These are phyloP conservation scores for Acanthiza pusilla DNA, from an alignment of 2,797 vertebrate species.

Conservation along the genomic window DNA sequence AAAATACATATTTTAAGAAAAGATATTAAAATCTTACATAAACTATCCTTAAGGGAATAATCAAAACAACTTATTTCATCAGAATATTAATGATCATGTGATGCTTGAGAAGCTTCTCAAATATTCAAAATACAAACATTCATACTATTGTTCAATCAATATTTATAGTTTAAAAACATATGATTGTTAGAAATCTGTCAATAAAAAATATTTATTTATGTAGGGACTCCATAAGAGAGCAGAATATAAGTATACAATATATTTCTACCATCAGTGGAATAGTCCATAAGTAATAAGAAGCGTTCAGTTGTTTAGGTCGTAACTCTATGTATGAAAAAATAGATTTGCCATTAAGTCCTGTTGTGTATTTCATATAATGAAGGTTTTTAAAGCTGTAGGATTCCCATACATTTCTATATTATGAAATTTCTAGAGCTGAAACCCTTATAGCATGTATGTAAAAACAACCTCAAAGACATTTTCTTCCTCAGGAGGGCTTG, in stretches of 20 bases:
- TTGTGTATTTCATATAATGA: not conserved
- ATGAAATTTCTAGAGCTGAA: not conserved
- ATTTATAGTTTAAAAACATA: constrained; percentile 64
- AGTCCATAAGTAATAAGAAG: constrained; percentile 41
- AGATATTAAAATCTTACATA: not conserved
- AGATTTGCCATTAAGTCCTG: constrained; percentile 1
- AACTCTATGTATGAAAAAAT: constrained; percentile 25
- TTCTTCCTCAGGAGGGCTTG: not conserved
- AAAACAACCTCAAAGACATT: not conserved
- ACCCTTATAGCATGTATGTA: not conserved
- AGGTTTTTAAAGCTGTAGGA: not conserved
- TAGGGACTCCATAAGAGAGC: constrained; percentile 27
- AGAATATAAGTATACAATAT: constrained; percentile 41
- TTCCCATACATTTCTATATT: not conserved
- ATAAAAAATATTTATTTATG: constrained; percentile 49
- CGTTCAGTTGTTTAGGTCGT: constrained; percentile 56
- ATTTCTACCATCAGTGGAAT: constrained; percentile 42
- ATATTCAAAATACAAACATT: constrained; percentile 61
- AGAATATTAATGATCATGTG: constrained; percentile 28
- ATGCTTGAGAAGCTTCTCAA: constrained; percentile 46
- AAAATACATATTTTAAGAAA: constrained; percentile 18
- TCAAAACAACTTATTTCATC: not conserved
- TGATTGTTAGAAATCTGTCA: constrained; percentile 52
- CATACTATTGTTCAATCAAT: constrained; percentile 57
- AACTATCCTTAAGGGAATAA: not conserved